Evolutionary conservation across 37 sponge, comb jelly and placozoan genomes (phyloP).

Genomic region (Cladorhizidae sp.): DNA sequence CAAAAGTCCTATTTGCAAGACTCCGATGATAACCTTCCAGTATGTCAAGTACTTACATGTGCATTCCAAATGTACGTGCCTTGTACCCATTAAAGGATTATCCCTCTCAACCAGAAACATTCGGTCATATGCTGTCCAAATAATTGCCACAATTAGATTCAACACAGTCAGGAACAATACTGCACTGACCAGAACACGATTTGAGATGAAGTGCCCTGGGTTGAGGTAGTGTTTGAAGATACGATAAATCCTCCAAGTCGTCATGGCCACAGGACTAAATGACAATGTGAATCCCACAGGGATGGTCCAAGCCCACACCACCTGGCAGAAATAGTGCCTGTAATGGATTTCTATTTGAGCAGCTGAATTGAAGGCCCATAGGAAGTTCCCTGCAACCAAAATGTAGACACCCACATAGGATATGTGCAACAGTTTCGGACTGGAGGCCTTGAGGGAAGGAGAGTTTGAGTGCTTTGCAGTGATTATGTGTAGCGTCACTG

Average conservation of each 20-base stretch:
- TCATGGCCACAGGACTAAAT: not conserved
- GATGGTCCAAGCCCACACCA: slow-evolving; percentile 10
- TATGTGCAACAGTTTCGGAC: slow-evolving; percentile 2
- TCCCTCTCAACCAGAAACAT: not conserved
- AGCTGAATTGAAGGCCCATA: not conserved
- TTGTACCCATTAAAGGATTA: no score
- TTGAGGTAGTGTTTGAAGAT: slow-evolving; percentile 27
- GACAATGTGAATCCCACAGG: slow-evolving; percentile 15
- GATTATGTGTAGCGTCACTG: not conserved
- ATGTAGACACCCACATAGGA: slow-evolving; percentile 3
- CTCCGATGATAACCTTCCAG: not conserved
- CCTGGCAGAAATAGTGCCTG: slow-evolving; percentile 8
- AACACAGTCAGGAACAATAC: not conserved
- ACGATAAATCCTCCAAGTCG: slow-evolving; percentile 21
- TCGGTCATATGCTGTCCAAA: slow-evolving; percentile 9
- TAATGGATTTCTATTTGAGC: not conserved
- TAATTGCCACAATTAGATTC: slow-evolving; percentile 2
- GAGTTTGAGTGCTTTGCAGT: not conserved
- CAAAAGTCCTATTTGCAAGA: not conserved
- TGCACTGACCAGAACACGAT: not conserved
- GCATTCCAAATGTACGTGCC: not conserved
- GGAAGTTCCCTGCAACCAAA: not conserved
- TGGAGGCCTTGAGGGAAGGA: slow-evolving; percentile 2
- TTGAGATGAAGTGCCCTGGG: slow-evolving; percentile 27
- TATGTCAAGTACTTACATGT: not conserved